phyloP scores from a whole-genome alignment of 2,797 vertebrate genomes.

The Decapterus maruadsi region DNA sequence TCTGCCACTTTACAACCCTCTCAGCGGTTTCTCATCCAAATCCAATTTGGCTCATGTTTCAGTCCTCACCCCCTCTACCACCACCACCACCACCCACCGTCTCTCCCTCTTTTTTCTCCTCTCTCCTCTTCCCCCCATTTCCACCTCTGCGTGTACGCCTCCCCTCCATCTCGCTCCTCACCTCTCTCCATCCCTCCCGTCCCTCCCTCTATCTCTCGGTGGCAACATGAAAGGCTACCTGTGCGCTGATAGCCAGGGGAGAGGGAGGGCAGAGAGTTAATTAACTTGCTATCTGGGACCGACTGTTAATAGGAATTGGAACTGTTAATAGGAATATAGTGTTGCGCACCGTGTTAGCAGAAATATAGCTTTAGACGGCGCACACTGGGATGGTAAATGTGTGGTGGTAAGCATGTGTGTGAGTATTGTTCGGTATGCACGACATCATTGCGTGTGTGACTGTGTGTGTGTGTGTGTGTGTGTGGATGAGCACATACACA shows the following conservation, averaged over 20 bases:
- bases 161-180: slow-evolving; percentile 32
- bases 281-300: slow-evolving; percentile 78
- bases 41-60: slow-evolving; percentile 79
- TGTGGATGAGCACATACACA: slow-evolving; percentile 44
- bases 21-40: slow-evolving; percentile 78
- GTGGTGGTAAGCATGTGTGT: slow-evolving; percentile 10
- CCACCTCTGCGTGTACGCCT: slow-evolving; percentile 22
- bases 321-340: slow-evolving; percentile 74
- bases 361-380: slow-evolving; percentile 53
- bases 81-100: neutral
- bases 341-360: slow-evolving; percentile 43
- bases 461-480: slow-evolving; percentile 7
- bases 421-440: slow-evolving; percentile 36
- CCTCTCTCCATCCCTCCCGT: slow-evolving; percentile 21
- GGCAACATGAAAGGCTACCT: slow-evolving; percentile 85
- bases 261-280: slow-evolving; percentile 79
- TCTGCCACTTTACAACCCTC: slow-evolving; percentile 73
- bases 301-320: slow-evolving; percentile 78
- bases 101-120: slow-evolving; percentile 24
- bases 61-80: slow-evolving; percentile 11
- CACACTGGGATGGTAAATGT: slow-evolving; percentile 21
- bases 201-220: slow-evolving; percentile 56
- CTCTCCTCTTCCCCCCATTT: slow-evolving; percentile 12
- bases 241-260: slow-evolving; percentile 81
- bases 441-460: neutral